These are phyloP conservation scores for Cynocephalus volans DNA, from an alignment of 2,113 vertebrate genomes.

Conservation along the genomic window DNA sequence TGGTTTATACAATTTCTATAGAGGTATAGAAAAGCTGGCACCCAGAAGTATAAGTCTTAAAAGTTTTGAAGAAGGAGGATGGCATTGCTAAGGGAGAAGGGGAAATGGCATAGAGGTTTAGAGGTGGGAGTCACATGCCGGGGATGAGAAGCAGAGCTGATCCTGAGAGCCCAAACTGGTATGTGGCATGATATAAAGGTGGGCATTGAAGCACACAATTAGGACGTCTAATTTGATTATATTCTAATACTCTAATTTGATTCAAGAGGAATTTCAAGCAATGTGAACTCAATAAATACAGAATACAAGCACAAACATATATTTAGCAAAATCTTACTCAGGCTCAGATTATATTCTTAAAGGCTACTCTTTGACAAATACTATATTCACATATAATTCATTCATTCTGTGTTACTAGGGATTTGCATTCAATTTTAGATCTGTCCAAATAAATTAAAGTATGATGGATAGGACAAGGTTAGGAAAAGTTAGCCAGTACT, in stretches of 20 bases:
- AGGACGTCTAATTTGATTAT: constrained; percentile 49
- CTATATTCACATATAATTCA: constrained; percentile 25
- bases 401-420: constrained; percentile 40
- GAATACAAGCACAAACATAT: constrained; percentile 68
- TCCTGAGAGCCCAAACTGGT: background rate
- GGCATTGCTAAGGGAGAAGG: background rate
- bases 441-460: constrained; percentile 70
- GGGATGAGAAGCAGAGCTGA: constrained; percentile 15
- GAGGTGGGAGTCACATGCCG: background rate
- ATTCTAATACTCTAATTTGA: constrained; percentile 15
- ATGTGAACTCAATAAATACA: constrained; percentile 54
- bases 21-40: background rate
- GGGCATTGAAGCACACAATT: background rate
- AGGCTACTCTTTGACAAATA: constrained; percentile 44
- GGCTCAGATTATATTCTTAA: constrained; percentile 19
- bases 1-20: constrained; percentile 13
- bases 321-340: constrained; percentile 52
- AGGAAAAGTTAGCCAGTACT: constrained; percentile 72
- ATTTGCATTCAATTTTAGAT: constrained; percentile 73
- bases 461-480: constrained; percentile 42
- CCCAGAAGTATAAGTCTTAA: background rate
- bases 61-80: background rate
- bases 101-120: background rate
- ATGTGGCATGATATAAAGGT: background rate
- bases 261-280: constrained; percentile 52